Conservation (phyloP, 2,113 vertebrate species). For the Aldabrachelys gigantea region DNA sequence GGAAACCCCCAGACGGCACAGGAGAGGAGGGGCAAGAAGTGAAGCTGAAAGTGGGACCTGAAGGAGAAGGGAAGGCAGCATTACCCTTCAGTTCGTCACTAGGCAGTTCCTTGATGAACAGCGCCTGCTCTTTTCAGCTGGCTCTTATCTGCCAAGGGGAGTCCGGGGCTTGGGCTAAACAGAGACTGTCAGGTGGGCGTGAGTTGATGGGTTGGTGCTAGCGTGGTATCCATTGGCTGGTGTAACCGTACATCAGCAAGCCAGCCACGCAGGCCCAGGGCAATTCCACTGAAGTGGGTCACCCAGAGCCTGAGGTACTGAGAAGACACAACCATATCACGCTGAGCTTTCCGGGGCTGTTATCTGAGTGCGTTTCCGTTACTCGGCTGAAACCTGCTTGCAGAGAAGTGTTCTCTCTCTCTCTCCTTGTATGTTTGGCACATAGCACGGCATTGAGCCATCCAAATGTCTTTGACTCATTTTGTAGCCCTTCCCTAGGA, state of each 20-base stretch:
- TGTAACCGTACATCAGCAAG: neutral
- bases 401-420: neutral
- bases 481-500: neutral
- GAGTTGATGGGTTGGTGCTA: neutral
- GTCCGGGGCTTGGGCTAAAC: neutral
- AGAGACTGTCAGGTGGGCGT: neutral
- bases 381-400: neutral
- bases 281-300: rapidly evolving
- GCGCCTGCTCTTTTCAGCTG: neutral
- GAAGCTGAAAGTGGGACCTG: neutral
- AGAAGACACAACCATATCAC: neutral
- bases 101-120: rapidly evolving
- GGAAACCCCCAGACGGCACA: neutral
- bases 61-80: neutral
- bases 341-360: neutral
- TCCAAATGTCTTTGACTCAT: neutral
- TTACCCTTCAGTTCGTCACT: rapidly evolving
- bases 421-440: neutral
- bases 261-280: neutral
- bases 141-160: neutral
- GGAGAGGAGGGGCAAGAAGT: neutral
- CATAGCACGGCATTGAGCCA: neutral
- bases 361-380: neutral
- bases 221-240: neutral
- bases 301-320: neutral